Evolutionary conservation across 2,113 vertebrate genomes (phyloP), one percentile per base, ranked within the genome.

Genomic region (Harpagus bidentatus): DNA sequence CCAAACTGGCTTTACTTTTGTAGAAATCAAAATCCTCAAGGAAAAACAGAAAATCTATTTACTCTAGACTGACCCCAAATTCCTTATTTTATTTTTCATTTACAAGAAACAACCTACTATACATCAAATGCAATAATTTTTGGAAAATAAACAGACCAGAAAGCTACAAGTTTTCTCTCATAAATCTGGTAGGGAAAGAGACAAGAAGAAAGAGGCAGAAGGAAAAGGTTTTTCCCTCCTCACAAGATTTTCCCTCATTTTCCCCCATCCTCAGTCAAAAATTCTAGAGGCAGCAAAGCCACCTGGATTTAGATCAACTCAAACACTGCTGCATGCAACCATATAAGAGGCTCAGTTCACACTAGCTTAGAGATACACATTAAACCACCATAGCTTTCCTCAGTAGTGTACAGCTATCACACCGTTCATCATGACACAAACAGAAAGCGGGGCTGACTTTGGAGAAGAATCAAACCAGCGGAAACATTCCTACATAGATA

Each of bases 401-500:
- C 52, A 76, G 74, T 1, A 69, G 18, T 1, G 6, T 15, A 48
- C 1, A 85, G 52, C n/a, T n/a, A 19, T 22, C 34, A 10, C 2
- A 9, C 11, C 0, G 0, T 13, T 56, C 21, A 29, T 22, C 3
- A 4, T 4, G 5, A 70, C 52, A 61, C 52, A 79, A 93, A 9
- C 15, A 78, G 18, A 53, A 72, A 80, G 25, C 0, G 0, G 3
- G 9, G 43, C 17, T 48, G 19, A 34, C 48, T 80, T 72, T 66
- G 42, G 40, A 80, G 18, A 83, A 77, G 18, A 88, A 69, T 10
- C 21, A 88, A 85, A 77, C 11, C 31, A 77, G 20, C 2, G 0
- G 15, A 90, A 94, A 50, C 8, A 20, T n/a, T 47, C 21, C 36
- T 42, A 5, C 3, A 2, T 18, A 72, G 38, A 38, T 14, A 10